Conservation (phyloP, 2,888 invertebrate species). For the Mycalesis mineus region DNA sequence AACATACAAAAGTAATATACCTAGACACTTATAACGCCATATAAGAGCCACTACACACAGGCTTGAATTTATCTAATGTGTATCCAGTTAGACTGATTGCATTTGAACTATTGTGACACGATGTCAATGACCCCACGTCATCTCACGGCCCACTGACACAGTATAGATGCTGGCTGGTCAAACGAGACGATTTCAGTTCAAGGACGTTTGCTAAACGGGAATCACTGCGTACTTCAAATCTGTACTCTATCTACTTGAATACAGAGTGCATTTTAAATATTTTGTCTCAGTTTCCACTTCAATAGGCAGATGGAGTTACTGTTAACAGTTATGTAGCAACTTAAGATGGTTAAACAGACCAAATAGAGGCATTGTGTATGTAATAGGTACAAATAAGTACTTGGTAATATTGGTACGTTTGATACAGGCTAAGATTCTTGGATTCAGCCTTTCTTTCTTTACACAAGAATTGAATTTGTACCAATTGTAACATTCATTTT, state of each 20-base stretch:
- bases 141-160: constrained; percentile 10
- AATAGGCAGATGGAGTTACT: neutral
- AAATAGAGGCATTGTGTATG: neutral
- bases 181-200: constrained; percentile 34
- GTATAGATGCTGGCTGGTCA: constrained; percentile 18
- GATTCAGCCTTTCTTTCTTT: no score
- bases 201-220: constrained; percentile 30
- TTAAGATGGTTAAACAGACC: neutral
- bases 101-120: neutral
- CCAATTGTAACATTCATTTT: no score
- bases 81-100: no score
- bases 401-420: no score
- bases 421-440: no score
- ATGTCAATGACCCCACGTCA: neutral
- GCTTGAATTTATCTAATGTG: no score
- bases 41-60: no score
- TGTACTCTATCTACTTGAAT: neutral
- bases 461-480: no score
- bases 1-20: no score
- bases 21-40: no score
- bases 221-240: neutral
- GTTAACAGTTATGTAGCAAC: neutral
- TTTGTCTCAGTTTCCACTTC: neutral
- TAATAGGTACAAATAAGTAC: no score
- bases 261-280: neutral